These are phyloP conservation scores for Drosophila sp. DNA, from an alignment of 1,140 invertebrate genomes.

Conservation along the genomic window DNA sequence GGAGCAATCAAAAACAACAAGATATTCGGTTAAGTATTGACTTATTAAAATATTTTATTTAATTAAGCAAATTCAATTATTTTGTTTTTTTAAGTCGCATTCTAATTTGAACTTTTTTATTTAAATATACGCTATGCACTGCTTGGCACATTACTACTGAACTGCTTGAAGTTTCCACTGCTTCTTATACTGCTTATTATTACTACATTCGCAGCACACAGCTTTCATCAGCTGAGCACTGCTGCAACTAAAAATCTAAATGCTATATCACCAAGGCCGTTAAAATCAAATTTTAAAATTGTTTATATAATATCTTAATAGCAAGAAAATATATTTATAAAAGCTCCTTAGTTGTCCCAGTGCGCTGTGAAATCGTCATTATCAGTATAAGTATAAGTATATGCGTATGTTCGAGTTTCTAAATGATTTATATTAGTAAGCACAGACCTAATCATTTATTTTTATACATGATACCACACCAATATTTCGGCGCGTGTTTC, in stretches of 20 bases:
- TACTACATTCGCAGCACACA: neutral
- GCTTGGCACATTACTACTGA: neutral
- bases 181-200: constrained; percentile 14
- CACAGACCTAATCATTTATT: constrained; percentile 3
- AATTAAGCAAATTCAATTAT: too few relatives aligned
- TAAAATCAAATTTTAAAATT: neutral
- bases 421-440: neutral
- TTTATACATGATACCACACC: constrained; percentile 5
- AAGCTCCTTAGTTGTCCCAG: neutral
- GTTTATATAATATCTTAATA: neutral
- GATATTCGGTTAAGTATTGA: neutral
- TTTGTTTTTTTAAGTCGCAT: neutral
- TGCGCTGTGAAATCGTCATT: constrained; percentile 8
- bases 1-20: too few relatives aligned
- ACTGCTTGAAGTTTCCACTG: neutral
- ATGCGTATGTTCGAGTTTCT: too few relatives aligned
- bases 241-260: neutral
- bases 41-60: too few relatives aligned
- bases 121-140: constrained; percentile 4
- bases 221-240: neutral
- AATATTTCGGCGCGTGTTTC: constrained; percentile 33
- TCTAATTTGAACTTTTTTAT: neutral
- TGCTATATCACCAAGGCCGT: neutral
- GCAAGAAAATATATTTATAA: neutral
- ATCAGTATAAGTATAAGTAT: neutral